Evolutionary conservation across 2,113 vertebrate species (phyloP), one percentile per base, ranked within the genome.

Genomic region (Bubalus kerabau): DNA sequence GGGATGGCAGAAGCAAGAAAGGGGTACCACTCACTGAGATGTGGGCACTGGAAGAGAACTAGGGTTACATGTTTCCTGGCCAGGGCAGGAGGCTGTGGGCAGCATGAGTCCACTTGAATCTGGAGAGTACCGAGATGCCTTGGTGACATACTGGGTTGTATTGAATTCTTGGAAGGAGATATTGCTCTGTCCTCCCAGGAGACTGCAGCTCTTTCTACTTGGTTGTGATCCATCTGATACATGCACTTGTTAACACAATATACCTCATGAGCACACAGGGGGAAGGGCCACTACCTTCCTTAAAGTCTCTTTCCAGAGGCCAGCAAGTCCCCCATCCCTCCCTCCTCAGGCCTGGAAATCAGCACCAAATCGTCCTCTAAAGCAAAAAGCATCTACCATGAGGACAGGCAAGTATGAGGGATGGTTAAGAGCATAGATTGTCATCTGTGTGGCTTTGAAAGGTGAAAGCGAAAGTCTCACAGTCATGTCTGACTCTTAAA

Each of bases 401-500:
- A 26, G 6, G 15, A 2, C 26, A 36, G 71, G 7, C 5, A 4
- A 8, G 67, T 5, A 0, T 4, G 24, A 21, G 1, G 14, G 19
- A 19, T 7, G 10, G 21, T 19, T 6, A 46, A 46, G 43, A 87
- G 50, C 26, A 30, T 16, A 48, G 76, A 17, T 15, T 71, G n/a
- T 71, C 67, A 71, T 71, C n/a, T 40, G 5, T 71, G 67, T 40
- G 67, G 67, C n/a, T 71, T 71, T 40, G 67, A 71, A 71, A 71
- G 2, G n/a, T 40, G n/a, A 71, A 71, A 40, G 67, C 6, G 67
- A 71, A 71, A 40, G 10, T 40, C n/a, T 6, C 10, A 0, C 36
- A 71, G n/a, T 71, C n/a, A 3, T 40, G 19, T 23, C n/a, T 71
- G 67, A 71, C 67, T 71, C 64, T 71, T 12, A 6, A 1, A 23